phyloP scores from a whole-genome alignment of 2,888 invertebrate genomes.

The Ichneumoninae sp. region DNA sequence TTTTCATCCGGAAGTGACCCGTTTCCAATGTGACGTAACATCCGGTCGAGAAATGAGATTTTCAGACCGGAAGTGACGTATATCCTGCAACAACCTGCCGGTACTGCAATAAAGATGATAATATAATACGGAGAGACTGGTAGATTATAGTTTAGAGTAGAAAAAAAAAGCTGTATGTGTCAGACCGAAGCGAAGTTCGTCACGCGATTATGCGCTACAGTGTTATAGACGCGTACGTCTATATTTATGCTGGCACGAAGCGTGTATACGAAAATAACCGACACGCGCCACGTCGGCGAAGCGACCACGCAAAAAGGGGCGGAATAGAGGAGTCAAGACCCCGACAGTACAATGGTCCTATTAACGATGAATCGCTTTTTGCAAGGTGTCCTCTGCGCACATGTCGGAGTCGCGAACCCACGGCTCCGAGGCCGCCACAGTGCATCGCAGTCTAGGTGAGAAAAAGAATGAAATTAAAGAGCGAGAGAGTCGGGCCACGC shows the following conservation, averaged over 20 bases:
- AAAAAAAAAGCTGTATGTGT: slow-evolving; percentile 12
- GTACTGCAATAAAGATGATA: not conserved
- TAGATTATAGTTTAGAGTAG: slow-evolving; percentile 9
- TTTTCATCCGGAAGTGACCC: too few relatives aligned
- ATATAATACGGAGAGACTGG: slow-evolving; percentile 5
- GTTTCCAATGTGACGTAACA: too few relatives aligned
- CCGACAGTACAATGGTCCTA: slow-evolving; percentile 63
- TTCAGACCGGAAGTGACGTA: too few relatives aligned
- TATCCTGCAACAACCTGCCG: too few relatives aligned
- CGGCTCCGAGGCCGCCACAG: slow-evolving; percentile 33
- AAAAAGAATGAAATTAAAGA: slow-evolving; percentile 67
- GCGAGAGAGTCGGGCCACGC: slow-evolving; percentile 27
- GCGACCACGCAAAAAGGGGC: slow-evolving; percentile 30
- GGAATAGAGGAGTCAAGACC: slow-evolving; percentile 60
- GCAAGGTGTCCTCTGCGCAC: slow-evolving; percentile 75
- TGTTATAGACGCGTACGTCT: not conserved
- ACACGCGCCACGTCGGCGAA: slow-evolving; percentile 50
- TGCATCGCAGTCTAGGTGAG: slow-evolving; percentile 31
- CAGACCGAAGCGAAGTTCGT: slow-evolving; percentile 16
- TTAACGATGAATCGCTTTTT: slow-evolving; percentile 71
- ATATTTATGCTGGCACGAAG: not conserved
- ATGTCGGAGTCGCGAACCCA: slow-evolving; percentile 70
- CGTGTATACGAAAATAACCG: slow-evolving; percentile 52
- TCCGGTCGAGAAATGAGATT: too few relatives aligned
- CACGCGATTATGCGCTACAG: slow-evolving; percentile 12